These are phyloP conservation scores for Hyperoplus immaculatus DNA, from an alignment of 2,797 vertebrate species.

Conservation along the genomic window DNA sequence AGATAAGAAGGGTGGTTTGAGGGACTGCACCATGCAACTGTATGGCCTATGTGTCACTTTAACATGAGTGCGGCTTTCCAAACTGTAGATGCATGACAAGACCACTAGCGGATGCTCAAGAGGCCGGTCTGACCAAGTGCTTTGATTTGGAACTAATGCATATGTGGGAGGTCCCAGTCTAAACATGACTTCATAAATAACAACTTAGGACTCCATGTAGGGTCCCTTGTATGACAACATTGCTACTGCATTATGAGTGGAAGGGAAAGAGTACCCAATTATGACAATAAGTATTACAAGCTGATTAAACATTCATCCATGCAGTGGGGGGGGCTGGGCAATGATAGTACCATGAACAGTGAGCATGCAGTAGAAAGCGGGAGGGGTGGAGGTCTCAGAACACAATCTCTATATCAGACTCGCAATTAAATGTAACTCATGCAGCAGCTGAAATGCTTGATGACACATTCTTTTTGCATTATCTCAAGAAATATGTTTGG, in stretches of 20 bases:
- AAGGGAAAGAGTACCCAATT: background rate
- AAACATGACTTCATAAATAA: background rate
- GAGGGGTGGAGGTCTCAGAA: conserved; percentile 31
- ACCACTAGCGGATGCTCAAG: background rate
- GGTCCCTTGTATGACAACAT: background rate
- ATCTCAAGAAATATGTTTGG: conserved; percentile 8
- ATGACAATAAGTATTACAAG: background rate
- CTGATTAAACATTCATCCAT: conserved; percentile 52
- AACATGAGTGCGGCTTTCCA: conserved; percentile 35
- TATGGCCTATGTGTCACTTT: background rate
- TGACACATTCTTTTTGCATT: conserved; percentile 13
- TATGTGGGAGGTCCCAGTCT: conserved; percentile 6
- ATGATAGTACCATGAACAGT: conserved; percentile 29
- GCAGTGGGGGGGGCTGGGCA: conserved; percentile 30
- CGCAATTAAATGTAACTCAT: conserved; percentile 52
- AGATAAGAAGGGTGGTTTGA: conserved; percentile 13
- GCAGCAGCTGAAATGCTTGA: conserved; percentile 42
- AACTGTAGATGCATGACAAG: conserved; percentile 12
- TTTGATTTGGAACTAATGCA: conserved; percentile 4
- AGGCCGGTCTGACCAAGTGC: background rate
- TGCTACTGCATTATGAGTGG: background rate
- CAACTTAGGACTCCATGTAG: background rate
- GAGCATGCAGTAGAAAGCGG: conserved; percentile 42
- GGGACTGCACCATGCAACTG: conserved; percentile 48
- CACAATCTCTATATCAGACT: conserved; percentile 26